Evolutionary conservation across 2,888 invertebrate genomes (phyloP).

Genomic region (Xylocampa areola): DNA sequence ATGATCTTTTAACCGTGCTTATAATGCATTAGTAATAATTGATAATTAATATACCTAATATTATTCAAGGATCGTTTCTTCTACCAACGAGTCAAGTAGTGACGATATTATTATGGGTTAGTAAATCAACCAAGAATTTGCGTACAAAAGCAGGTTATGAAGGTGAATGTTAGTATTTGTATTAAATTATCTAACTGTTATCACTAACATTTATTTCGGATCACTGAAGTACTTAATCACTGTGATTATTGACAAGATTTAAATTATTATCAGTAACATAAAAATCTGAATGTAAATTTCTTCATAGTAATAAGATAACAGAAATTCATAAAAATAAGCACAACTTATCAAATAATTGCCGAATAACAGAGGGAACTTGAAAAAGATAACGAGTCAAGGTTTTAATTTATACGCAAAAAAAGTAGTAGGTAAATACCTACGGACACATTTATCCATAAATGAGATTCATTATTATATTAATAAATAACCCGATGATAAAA

Average conservation of each 20-base stretch:
- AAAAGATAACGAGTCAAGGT: conserved; percentile 42
- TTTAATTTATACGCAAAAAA: conserved; percentile 13
- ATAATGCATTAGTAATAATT: no score
- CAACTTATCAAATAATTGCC: conserved; percentile 55
- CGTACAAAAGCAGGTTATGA: conserved; percentile 11
- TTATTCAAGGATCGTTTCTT: no score
- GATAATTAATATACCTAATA: no score
- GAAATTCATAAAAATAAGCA: conserved; percentile 28
- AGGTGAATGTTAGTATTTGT: conserved; percentile 28
- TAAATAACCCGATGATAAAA: no score
- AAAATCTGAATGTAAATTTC: conserved; percentile 48
- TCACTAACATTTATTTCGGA: conserved; percentile 4
- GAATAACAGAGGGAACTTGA: conserved; percentile 22
- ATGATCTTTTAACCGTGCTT: no score
- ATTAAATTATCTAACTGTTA: conserved; percentile 21
- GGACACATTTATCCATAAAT: neutral
- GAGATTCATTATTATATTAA: no score
- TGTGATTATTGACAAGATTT: conserved; percentile 4
- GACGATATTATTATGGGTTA: neutral
- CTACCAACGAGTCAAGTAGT: neutral
- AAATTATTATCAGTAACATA: conserved; percentile 68
- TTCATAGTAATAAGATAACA: conserved; percentile 57
- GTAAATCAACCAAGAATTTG: conserved; percentile 13
- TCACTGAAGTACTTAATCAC: conserved; percentile 7
- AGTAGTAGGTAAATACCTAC: neutral